phyloP scores from a whole-genome alignment of 2,888 invertebrate genomes.

The Patella depressa region DNA sequence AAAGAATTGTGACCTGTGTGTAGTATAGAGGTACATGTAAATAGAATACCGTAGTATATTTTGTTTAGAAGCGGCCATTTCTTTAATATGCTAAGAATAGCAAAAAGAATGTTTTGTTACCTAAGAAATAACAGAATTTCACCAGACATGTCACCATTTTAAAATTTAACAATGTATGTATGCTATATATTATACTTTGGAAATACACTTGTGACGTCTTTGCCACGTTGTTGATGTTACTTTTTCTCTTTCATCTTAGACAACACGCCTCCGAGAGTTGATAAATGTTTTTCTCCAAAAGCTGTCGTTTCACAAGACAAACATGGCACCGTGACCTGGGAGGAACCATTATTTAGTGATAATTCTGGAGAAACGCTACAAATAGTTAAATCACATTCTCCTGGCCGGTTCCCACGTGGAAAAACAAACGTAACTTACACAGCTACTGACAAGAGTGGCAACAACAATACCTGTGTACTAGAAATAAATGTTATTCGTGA shows the following conservation, averaged over 20 bases:
- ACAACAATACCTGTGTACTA: slow-evolving; percentile 77
- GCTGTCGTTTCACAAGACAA: slow-evolving; percentile 71
- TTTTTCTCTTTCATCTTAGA: slow-evolving; percentile 70
- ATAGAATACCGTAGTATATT: no score
- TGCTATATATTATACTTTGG: no score
- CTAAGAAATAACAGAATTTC: no score
- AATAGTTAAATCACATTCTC: slow-evolving; percentile 69
- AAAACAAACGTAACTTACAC: slow-evolving; percentile 76
- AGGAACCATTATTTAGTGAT: slow-evolving; percentile 76
- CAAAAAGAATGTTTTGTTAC: no score
- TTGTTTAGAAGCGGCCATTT: no score
- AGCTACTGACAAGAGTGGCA: slow-evolving; percentile 77
- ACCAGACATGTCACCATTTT: no score
- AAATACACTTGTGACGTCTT: no score
- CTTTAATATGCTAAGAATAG: no score
- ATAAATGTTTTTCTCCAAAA: slow-evolving; percentile 76
- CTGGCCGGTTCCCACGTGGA: slow-evolving; percentile 75
- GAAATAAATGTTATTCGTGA: slow-evolving; percentile 74
- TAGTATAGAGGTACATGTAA: no score
- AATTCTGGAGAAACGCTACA: slow-evolving; percentile 73
- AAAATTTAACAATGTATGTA: no score
- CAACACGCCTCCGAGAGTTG: slow-evolving; percentile 75
- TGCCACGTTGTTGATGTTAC: no score
- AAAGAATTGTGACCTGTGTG: background rate
- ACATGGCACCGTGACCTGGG: slow-evolving; percentile 72